Conservation (phyloP, 2,888 invertebrate species). For the Hartigia nigra region DNA sequence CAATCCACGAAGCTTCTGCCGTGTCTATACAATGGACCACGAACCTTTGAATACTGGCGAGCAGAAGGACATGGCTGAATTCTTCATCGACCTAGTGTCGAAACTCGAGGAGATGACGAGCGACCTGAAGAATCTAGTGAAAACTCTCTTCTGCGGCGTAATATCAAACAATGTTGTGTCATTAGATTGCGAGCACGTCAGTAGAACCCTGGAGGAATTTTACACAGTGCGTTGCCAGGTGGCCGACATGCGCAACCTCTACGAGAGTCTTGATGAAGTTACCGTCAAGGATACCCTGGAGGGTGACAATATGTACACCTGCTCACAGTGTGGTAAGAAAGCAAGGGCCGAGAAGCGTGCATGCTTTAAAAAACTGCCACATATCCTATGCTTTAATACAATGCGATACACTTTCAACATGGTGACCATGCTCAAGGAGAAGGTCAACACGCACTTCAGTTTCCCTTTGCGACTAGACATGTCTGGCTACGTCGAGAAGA, state of each 20-base stretch:
- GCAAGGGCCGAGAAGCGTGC: conserved; percentile 95
- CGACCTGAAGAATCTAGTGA: conserved; percentile 87
- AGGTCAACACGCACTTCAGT: conserved; percentile 96
- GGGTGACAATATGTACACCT: conserved; percentile 98
- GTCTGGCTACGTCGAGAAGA: conserved; percentile 94
- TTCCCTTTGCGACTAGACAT: conserved; percentile 94
- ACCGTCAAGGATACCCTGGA: conserved; percentile 96
- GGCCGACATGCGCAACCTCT: conserved; percentile 94
- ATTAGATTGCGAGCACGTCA: conserved; percentile 94
- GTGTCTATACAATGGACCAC: conserved; percentile 97
- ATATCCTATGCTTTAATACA: conserved; percentile 94
- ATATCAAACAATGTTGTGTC: conserved; percentile 96
- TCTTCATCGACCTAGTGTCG: conserved; percentile 95
- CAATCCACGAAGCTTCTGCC: conserved; percentile 94
- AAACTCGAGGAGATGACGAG: conserved; percentile 97
- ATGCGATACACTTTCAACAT: conserved; percentile 98
- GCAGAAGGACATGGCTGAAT: conserved; percentile 98
- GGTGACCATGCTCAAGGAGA: conserved; percentile 97
- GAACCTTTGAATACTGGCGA: conserved; percentile 96
- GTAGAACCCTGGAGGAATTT: conserved; percentile 93
- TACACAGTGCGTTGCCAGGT: conserved; percentile 97
- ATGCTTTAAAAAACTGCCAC: conserved; percentile 93
- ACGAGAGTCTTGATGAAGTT: conserved; percentile 95
- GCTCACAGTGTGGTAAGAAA: conserved; percentile 94
- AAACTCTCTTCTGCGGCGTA: conserved; percentile 92